Evolutionary conservation across 2,797 vertebrate genomes (phyloP), one percentile per base, ranked within the genome.

Genomic region (Ataeniobius toweri): DNA sequence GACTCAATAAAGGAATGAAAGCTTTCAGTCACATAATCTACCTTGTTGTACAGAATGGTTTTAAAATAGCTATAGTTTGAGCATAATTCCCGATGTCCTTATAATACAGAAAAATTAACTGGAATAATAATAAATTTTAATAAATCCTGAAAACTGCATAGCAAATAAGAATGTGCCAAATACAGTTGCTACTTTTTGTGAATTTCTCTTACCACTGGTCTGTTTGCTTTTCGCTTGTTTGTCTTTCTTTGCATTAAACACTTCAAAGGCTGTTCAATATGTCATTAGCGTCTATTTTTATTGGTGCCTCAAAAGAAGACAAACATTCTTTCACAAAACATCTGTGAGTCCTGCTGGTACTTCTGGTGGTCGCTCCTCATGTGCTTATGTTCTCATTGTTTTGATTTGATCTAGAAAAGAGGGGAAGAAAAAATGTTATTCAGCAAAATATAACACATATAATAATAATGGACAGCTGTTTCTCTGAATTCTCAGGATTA

Each of bases 361-460:
- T 58, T 70, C 77, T 9, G 6, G 4, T 1, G 28, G 20, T 74
- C 28, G 44, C 9, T 73, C 76, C 79, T 85, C 79, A 93, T 51
- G 63, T 50, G 67, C 80, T 96, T 94, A 96, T 61, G 92, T 95
- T 94, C 89, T 94, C 91, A 94, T 90, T 80, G 92, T 89, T 92
- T 94, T 95, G 89, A 96, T 96, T 91, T 96, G 95, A 95, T 96
- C 95, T 96, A 90, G 9, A 83, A 85, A 80, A 46, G 83, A 0
- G 16, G 0, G 36, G 67, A 7, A 82, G 69, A 61, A 69, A 46
- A 41, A 13, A 18, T 3, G 7, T 53, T 68, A 51, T 36, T 75
- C 12, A 16, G 3, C 10, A 56, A 39, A 41, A 63, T 63, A 5
- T 36, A 44, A 56, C 5, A 16, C 20, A 55, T 13, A 26, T 26